Evolutionary conservation across 2,113 vertebrate species (phyloP), one percentile per base, ranked within the genome.

Genomic region (Dipodomys spectabilis): DNA sequence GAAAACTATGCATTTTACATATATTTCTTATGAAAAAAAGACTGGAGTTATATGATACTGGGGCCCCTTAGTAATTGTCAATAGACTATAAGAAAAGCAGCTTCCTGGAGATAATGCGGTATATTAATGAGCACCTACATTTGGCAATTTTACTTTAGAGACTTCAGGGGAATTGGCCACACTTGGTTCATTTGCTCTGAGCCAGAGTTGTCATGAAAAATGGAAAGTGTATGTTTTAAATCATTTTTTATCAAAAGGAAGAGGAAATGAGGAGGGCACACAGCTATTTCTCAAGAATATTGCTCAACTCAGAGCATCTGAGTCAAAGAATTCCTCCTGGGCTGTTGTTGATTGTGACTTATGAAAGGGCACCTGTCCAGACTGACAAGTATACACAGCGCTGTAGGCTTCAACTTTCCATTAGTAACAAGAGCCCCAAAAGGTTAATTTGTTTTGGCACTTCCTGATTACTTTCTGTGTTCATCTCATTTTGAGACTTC

Each of bases 371-470:
- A 91, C 95, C 93, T 97, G 96, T 97, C 94, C 16, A 25, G 74
- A 95, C 86, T 97, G 96, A 97, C 89, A 96, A 96, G 94, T 88
- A 53, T 95, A 92, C 92, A 95, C 77, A 93, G 81, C 18, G 74
- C 57, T 4, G 2, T 82, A 53, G 80, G 90, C 95, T 97, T 95
- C 96, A 95, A 96, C 95, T 96, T 96, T 92, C 95, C 89, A 95
- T 97, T 97, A 97, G 95, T 4, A 77, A 78, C 90, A 95, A 94
- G 73, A 97, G 32, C 86, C 93, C 86, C 87, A 81, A 96, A 97
- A 94, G 95, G 91, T 90, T 97, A 90, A 88, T 97, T 97, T 96
- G 97, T 97, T 97, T 97, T 96, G 93, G 87, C 91, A 95, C 84
- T 95, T 85, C 71, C 88, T 96, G 95, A 97, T 95, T 90, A 86